Evolutionary conservation across 2,888 invertebrate species (phyloP), one percentile per base, ranked within the genome.

Genomic region (Apamea epomidion): DNA sequence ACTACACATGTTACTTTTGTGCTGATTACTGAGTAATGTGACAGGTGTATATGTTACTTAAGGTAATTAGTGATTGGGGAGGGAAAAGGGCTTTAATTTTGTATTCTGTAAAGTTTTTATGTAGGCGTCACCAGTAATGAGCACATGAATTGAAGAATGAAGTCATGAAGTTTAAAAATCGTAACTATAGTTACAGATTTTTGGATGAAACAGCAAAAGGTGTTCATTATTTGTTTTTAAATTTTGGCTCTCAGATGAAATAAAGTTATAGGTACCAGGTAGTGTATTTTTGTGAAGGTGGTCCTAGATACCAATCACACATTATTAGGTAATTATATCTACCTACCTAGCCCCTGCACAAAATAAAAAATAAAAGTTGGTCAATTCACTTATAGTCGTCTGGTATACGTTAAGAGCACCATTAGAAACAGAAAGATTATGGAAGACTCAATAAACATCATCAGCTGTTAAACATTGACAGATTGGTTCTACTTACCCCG

Each of bases 11-110:
- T 84, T 69, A 80, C 67, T 80, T 80, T 70, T 67, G 62, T 82
- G 68, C 80, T 82, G 84, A 86, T 86, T 88, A 83, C 82, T 84
- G 85, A 85, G 70, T 87, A 87, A 88, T 89, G 88, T 83, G 85
- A 81, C 85, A 87, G 75, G 29, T 81, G 72, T 29, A 67, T 64
- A 79, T 48, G 78, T 69, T 78, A 76, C 76, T 65, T 78, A 76
- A 8, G 25, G 68, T 80, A 70, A 84, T 84, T 65, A 76, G 25
- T 77, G 69, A 75, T 79, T 69, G n/a, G 4, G 42, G 62, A 71
- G 4, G 42, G 62, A 71, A 74, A 42, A 58, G 12, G 1, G 14
- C 21, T 25, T 37, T 32, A 0, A 48, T 45, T 68, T 21, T 45
- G 2, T 58, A 42, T 32, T 70, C 16, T 8, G 29, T 70, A 12